phyloP scores from a whole-genome alignment of 2,888 invertebrate genomes.

The Acleris laterana region DNA sequence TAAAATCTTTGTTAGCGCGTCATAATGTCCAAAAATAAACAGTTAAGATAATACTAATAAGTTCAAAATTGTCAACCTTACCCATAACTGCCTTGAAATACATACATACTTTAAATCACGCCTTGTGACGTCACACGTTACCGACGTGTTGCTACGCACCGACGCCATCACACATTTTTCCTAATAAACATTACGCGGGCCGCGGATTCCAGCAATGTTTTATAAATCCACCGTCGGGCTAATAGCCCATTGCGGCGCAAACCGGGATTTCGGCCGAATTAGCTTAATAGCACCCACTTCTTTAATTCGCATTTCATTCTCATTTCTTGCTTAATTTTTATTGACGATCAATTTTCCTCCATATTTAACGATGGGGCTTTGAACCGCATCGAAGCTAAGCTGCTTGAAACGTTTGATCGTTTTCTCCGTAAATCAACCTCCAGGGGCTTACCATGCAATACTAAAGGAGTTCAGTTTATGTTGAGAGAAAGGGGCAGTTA shows the following conservation, averaged over 20 bases:
- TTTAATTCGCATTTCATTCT: conserved; percentile 67
- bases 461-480: too few relatives aligned
- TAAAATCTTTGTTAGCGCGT: too few relatives aligned
- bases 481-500: too few relatives aligned
- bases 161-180: conserved; percentile 64
- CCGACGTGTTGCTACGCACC: conserved; percentile 43
- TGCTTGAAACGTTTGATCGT: neutral
- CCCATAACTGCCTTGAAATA: too few relatives aligned
- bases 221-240: conserved; percentile 69
- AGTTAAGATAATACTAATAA: too few relatives aligned
- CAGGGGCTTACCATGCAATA: too few relatives aligned
- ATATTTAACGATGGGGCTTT: conserved; percentile 39
- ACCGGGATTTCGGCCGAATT: conserved; percentile 73
- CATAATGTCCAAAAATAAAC: too few relatives aligned
- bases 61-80: too few relatives aligned
- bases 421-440: neutral
- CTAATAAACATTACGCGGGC: conserved; percentile 73
- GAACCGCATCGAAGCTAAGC: neutral
- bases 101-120: too few relatives aligned
- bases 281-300: conserved; percentile 72
- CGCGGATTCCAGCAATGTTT: conserved; percentile 70
- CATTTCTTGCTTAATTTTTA: conserved; percentile 54
- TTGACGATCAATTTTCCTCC: conserved; percentile 44
- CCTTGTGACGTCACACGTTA: conserved; percentile 44
- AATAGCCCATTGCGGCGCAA: conserved; percentile 73